phyloP scores from a whole-genome alignment of 2,113 vertebrate species.

The Corydoras sp. region DNA sequence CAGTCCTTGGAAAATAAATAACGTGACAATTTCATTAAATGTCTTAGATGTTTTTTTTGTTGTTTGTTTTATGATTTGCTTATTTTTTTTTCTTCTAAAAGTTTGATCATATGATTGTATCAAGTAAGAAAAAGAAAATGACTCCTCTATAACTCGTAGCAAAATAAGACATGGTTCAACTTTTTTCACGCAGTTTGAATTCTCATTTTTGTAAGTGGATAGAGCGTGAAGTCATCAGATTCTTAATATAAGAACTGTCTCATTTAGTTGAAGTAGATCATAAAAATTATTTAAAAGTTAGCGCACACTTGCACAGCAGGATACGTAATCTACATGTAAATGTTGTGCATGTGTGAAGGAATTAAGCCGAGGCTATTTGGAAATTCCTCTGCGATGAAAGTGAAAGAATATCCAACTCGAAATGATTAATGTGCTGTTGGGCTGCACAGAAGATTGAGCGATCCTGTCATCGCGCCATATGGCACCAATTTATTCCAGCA shows the following conservation, averaged over 20 bases:
- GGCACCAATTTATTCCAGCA: constrained; percentile 72
- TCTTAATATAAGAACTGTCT: not conserved
- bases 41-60: too few relatives aligned
- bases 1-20: too few relatives aligned
- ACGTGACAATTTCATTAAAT: too few relatives aligned
- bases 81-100: too few relatives aligned
- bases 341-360: constrained; percentile 63
- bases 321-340: constrained; percentile 64
- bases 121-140: too few relatives aligned
- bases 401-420: constrained; percentile 65
- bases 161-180: too few relatives aligned
- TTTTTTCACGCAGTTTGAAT: too few relatives aligned
- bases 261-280: constrained; percentile 6
- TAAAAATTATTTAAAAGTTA: not conserved
- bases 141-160: too few relatives aligned
- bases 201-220: not conserved
- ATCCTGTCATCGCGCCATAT: constrained; percentile 74
- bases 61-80: too few relatives aligned
- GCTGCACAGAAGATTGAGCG: constrained; percentile 74
- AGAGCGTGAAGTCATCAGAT: not conserved
- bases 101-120: too few relatives aligned
- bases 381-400: constrained; percentile 72
- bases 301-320: constrained; percentile 10
- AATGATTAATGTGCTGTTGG: constrained; percentile 76
- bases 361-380: constrained; percentile 62